phyloP scores from a whole-genome alignment of 2,113 vertebrate genomes.

The Oreochromis tanganicae region DNA sequence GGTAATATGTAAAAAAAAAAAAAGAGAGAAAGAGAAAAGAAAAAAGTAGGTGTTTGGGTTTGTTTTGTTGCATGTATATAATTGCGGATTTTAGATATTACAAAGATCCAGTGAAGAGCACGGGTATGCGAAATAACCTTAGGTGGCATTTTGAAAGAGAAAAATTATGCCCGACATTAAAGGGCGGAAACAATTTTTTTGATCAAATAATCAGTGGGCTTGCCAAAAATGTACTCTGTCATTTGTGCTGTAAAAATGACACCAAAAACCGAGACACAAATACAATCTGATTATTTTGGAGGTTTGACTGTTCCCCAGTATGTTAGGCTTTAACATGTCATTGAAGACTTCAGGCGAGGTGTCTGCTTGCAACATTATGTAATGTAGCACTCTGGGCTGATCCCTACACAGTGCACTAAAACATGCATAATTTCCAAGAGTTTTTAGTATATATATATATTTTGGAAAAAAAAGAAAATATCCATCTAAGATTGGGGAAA shows the following conservation, averaged over 20 bases:
- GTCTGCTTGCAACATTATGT: neutral
- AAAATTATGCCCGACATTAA: neutral
- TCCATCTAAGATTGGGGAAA: neutral
- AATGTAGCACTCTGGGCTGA: neutral
- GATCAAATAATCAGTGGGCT: neutral
- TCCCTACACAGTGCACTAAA: neutral
- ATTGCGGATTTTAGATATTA: neutral
- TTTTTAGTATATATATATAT: neutral
- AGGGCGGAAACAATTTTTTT: neutral
- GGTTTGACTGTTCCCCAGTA: neutral
- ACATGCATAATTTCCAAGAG: neutral
- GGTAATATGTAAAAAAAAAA: neutral
- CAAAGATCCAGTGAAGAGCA: neutral
- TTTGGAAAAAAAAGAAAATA: too few relatives aligned
- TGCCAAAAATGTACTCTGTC: neutral
- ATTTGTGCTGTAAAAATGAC: neutral
- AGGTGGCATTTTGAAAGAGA: neutral
- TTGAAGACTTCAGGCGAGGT: neutral
- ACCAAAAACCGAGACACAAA: neutral
- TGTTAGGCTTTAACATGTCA: neutral
- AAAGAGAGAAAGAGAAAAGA: neutral
- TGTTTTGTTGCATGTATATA: neutral
- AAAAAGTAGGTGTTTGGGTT: slow-evolving; percentile 20
- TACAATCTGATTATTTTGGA: neutral
- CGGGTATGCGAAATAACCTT: neutral